Base-by-base conservation (phyloP, 92 coral and sea anemone genomes). In the Nematostella vectensis region DNA sequence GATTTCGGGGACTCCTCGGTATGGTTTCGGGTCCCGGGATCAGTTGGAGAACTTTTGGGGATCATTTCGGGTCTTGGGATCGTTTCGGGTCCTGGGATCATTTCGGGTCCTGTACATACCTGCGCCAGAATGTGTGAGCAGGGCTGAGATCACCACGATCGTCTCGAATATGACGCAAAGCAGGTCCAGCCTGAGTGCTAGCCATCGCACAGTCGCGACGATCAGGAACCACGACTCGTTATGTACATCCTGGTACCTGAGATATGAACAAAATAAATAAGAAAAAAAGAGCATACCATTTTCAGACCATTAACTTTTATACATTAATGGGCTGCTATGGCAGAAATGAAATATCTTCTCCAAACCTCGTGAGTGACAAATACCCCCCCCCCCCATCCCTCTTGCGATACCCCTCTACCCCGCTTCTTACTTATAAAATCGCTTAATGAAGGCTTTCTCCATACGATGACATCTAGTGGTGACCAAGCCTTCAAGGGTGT, bases 171-270 rank as follows among this genome's bases (percentile, higher is more conserved):
- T 70, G 1, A 82, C 76, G 30, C 88, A 71, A 49, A 80, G 61
- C 62, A 85, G 49, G 37, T 85, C 95, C 3, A 81, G 74, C 29
- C 87, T 71, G 27, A 85, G 55, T 45, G 81, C 86, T 11, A 83
- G 71, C 94, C 86, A 83, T 29, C 85, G 77, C 15, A 71, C 76
- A n/a, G 78, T 72, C 16, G 81, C 72, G 22, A 74, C 65, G 54
- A 73, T 59, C 43, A 71, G 44, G 57, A 78, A 83, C 86, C 86
- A 74, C 3, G 82, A 71, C 31, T 70, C 80, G 25, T 77, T 83
- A 55, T 83, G 94, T 0, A 63, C 64, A 47, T 78, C 86, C 53
- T 83, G 86, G 51, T 66, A 78, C 29, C 84, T 83, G 44, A 11
- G 40, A 6, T n/a, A n/a, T n/a, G n/a, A n/a, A n/a, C n/a, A n/a